Base-by-base conservation (phyloP, 2,888 invertebrate genomes). In the Acronicta leporina region DNA sequence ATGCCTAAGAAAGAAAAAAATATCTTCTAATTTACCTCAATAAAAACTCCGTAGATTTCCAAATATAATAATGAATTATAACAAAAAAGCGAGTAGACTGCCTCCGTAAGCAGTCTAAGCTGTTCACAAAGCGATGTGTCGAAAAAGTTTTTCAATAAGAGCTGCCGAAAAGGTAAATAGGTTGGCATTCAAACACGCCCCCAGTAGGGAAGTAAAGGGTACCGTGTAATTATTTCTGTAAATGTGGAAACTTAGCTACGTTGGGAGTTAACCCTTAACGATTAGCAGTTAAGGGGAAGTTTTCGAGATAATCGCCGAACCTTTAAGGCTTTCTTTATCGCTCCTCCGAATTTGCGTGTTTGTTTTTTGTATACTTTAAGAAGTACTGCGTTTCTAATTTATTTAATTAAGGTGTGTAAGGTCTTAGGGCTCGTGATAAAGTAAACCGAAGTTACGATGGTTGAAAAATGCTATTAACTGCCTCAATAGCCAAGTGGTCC, bases 91-190 rank as follows among this genome's bases (percentile, higher is more conserved):
- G 50, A 57, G 42, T 44, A 20, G 14, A 35, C 35, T 33, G 16
- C 1, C 52, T 53, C 43, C 49, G 20, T 56, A 44, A 54, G 38
- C 15, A 48, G 20, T 38, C 40, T 56, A 44, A 54, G 38, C 15
- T 46, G 20, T 38, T 43, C 14, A 16, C 27, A 77, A 80, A 82
- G 86, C 86, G 82, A 89, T 91, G 87, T 87, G 85, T 90, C 87
- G 81, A 82, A 85, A 82, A 92, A 92, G 87, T 92, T 92, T 92
- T 92, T 91, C 89, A 91, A 92, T 92, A 92, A 90, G 83, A 81
- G 76, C 82, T 80, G 74, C 75, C 77, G 83, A 82, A 86, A 89
- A 91, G 87, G 90, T 90, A 92, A 90, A 89, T 89, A 88, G 85
- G 84, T 84, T 73, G 86, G 84, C 73, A 88, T 88, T 87, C 81